Percentiles rank a stretch among this genome's conserved stretches.
Conservation (phyloP, 2,113 vertebrate genomes). For the Apodemus speciosus region DNA sequence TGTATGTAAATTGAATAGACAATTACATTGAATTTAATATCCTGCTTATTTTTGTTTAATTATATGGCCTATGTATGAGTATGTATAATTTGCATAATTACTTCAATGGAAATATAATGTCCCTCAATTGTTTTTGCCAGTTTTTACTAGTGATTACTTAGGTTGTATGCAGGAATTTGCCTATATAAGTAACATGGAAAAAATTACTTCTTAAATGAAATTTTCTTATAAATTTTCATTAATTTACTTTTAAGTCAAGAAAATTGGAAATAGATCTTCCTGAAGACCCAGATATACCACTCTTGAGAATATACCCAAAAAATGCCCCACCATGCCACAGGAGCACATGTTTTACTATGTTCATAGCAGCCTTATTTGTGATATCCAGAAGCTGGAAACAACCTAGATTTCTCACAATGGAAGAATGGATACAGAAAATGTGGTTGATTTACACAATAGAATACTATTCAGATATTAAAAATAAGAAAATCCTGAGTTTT, state of each 20-base stretch:
- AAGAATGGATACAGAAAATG: too few species aligned
- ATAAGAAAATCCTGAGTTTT: too few species aligned
- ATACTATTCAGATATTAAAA: too few species aligned
- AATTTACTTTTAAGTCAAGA: not conserved
- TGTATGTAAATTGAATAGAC: not conserved
- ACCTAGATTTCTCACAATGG: too few species aligned
- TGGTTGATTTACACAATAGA: too few species aligned
- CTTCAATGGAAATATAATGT: not conserved
- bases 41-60: slow-evolving; percentile 28
- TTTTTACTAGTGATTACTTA: not conserved
- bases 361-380: too few species aligned
- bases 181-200: not conserved
- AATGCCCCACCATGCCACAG: too few species aligned
- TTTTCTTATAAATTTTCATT: not conserved
- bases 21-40: slow-evolving; percentile 10
- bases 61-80: not conserved
- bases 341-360: too few species aligned
- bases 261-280: too few species aligned
- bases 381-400: too few species aligned
- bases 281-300: too few species aligned
- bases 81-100: slow-evolving; percentile 13
- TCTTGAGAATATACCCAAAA: too few species aligned
- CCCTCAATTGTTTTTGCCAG: not conserved
- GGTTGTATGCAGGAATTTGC: not conserved
- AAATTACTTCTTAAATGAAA: not conserved